Conservation (phyloP, 2,888 invertebrate genomes). For the Drosophila sordidula region DNA sequence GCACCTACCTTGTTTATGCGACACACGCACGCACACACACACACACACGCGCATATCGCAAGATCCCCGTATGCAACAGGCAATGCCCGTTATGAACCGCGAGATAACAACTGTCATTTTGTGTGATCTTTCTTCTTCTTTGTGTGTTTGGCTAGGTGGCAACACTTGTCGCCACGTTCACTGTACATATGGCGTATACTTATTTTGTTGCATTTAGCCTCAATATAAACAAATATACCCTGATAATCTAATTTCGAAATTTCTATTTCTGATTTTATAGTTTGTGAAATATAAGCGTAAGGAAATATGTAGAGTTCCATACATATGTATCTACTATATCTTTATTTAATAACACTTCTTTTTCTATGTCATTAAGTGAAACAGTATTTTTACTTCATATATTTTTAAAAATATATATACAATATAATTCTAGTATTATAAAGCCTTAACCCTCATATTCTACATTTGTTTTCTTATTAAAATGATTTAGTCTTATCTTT, state of each 20-base stretch:
- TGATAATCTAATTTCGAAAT: not conserved
- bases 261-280: not conserved
- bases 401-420: too few relatives aligned
- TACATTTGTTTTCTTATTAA: too few relatives aligned
- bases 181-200: conserved; percentile 1
- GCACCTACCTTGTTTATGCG: conserved; percentile 46
- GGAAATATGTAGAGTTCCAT: too few relatives aligned
- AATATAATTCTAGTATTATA: too few relatives aligned
- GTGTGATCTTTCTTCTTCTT: not conserved
- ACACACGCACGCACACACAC: conserved; percentile 22
- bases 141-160: conserved; percentile 29
- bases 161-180: conserved; percentile 32
- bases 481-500: too few relatives aligned
- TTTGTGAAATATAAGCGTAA: too few relatives aligned
- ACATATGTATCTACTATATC: too few relatives aligned
- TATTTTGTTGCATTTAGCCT: not conserved
- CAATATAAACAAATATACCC: not conserved
- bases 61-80: conserved; percentile 38
- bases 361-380: too few relatives aligned
- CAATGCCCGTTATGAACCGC: conserved; percentile 43
- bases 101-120: conserved; percentile 35
- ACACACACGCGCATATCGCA: conserved; percentile 3
- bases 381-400: too few relatives aligned
- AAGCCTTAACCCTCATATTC: too few relatives aligned
- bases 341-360: too few relatives aligned